Evolutionary conservation across 2,113 vertebrate genomes (phyloP), one percentile per base, ranked within the genome.

Genomic region (Grallaria varia): DNA sequence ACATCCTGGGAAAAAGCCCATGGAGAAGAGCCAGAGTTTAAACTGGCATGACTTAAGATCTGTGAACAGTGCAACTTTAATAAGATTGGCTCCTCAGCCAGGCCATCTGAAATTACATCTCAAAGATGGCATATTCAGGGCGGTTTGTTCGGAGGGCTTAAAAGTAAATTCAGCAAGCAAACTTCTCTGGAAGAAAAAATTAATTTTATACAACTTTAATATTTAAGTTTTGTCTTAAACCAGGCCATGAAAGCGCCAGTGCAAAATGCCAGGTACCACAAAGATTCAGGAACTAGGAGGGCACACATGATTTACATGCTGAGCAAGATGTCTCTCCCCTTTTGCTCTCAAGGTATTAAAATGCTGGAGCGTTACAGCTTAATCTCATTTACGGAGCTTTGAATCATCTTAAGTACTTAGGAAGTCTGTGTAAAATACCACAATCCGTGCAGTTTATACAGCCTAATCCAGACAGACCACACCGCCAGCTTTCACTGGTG

Each of bases 361-460:
- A 95, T 42, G 73, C 85, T 91, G 80, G 76, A 93, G 67, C 7
- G 4, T 75, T 97, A 64, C 44, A 97, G 84, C 63, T 94, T 95
- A 97, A 95, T 97, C 94, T 95, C 95, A 97, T 93, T 96, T 92
- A 94, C 18, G 4, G 89, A 93, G 95, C 95, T 95, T 84, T 97
- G 96, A 97, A 97, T 96, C 94, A 95, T 97, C 69, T 96, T 89
- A 96, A 94, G 47, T 78, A 77, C 87, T 93, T 96, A 89, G 76
- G 84, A 96, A 96, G 79, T 55, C 91, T 96, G 75, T 94, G 37
- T 87, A 95, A 94, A 96, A 91, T 88, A 77, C 83, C 82, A 90
- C 83, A 89, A 92, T 94, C 89, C 92, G 83, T 7, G 8, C 72
- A 90, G 83, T 96, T 92, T 72, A 83, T 79, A 77, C 39, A 30